These are phyloP conservation scores for Pomacea canaliculata DNA, from an alignment of 2,888 invertebrate genomes.

Conservation along the genomic window DNA sequence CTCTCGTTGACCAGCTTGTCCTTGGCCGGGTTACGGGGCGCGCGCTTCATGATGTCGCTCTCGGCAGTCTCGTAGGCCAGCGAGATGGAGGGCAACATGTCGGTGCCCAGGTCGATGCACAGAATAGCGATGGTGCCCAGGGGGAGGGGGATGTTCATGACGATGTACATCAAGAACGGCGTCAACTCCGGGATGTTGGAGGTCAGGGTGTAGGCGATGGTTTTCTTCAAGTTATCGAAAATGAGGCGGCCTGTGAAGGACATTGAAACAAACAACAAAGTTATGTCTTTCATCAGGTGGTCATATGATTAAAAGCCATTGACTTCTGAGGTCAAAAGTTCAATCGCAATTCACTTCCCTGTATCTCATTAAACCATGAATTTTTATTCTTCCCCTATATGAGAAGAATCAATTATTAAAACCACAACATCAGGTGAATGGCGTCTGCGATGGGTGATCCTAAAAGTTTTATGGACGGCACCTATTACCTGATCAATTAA, in stretches of 20 bases:
- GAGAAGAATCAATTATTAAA: no score
- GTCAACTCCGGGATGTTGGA: constrained; percentile 99
- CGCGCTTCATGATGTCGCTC: constrained; percentile 94
- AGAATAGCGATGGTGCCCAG: constrained; percentile 97
- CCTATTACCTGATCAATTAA: no score
- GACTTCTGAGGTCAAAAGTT: no score
- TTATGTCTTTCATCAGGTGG: no score
- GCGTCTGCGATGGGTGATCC: no score
- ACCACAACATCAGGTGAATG: no score
- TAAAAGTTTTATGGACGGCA: no score
- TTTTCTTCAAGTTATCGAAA: constrained; percentile 98
- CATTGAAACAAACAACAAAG: no score
- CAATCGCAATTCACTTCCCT: no score
- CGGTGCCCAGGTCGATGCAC: constrained; percentile 99
- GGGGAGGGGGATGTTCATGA: constrained; percentile 93
- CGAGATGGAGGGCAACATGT: constrained; percentile 96
- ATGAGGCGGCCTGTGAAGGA: constrained; percentile 75
- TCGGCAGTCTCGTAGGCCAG: constrained; percentile 92
- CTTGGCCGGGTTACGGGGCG: constrained; percentile 87
- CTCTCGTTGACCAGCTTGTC: constrained; percentile 96
- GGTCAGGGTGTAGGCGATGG: constrained; percentile 93
- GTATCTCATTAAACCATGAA: no score
- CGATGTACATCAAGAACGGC: constrained; percentile 96
- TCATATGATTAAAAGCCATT: no score
- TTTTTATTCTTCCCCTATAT: no score